phyloP scores from a whole-genome alignment of 2,888 invertebrate genomes.

The Bellardia bayeri region DNA sequence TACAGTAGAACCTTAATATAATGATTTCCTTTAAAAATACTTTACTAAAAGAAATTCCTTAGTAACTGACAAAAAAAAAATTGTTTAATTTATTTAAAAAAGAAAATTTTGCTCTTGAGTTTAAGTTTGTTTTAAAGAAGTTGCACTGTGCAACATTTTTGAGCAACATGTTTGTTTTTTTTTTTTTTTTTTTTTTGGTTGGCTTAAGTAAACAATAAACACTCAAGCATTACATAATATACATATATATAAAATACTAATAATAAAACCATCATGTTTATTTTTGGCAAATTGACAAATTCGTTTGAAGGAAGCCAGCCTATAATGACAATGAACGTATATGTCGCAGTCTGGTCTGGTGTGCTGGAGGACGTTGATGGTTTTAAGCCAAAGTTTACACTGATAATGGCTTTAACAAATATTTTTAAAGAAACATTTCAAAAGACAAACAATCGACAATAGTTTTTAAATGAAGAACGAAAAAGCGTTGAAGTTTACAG shows the following conservation, averaged over 20 bases:
- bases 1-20: background rate
- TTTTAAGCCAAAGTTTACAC: conserved; percentile 52
- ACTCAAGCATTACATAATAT: background rate
- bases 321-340: conserved; percentile 52
- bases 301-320: background rate
- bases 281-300: conserved; percentile 56
- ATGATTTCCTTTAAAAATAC: background rate
- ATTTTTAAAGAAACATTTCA: conserved; percentile 21
- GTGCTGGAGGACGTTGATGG: background rate
- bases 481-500: background rate
- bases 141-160: background rate
- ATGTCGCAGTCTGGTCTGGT: background rate
- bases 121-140: background rate
- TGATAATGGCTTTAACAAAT: conserved; percentile 57
- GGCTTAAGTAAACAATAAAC: background rate
- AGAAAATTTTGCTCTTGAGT: background rate
- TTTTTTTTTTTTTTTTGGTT: background rate
- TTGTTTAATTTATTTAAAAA: no score
- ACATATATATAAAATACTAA: background rate
- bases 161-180: conserved; percentile 4
- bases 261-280: background rate
- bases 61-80: no score
- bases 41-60: background rate
- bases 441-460: background rate
- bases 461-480: background rate